Base-by-base conservation (phyloP, 2,797 vertebrate genomes). In the Pantherophis vulpinus region DNA sequence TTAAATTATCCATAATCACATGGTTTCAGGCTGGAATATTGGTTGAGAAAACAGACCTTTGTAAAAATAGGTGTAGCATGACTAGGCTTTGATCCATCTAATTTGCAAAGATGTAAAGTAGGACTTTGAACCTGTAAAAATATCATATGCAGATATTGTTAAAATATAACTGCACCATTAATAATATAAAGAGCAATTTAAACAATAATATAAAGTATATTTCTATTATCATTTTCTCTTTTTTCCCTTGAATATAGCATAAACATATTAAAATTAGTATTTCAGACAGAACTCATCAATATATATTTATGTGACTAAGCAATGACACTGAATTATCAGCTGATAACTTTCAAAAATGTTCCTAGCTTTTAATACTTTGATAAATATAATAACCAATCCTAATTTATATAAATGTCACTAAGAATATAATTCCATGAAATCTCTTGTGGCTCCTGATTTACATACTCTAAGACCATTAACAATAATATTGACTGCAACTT, bases 111-210 rank as follows among this genome's bases (percentile, higher is more conserved):
- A 54, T 98, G 97, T 0, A 98, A 98, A 95, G 98, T 98, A 10
- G 99, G 99, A 94, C 99, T 99, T 97, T 98, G 99, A 96, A 98
- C 97, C 99, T 99, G 92, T 94, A 93, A 97, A 97, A 23, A 94
- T 86, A 94, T 95, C 3, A 94, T 55, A 90, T 83, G 2, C 93
- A 96, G 93, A 91, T 94, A 95, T 91, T 95, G 88, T 8, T 83
- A 91, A 90, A 92, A 79, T 89, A 60, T 37, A 93, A 23, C 59
- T 91, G 0, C 27, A 89, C 83, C 18, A 55, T 54, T 92, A 89
- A 54, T 47, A 91, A 79, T 58, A 86, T 4, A 89, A 25, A 79
- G 4, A 66, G 6, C 25, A 87, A 70, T 55, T 29, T 74, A 74
- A 89, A 20, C 42, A 70, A 8, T 51, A 20, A 90, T 23, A 18